Conservation (phyloP, 2,113 vertebrate genomes). For the Pelmatolapia mariae region DNA sequence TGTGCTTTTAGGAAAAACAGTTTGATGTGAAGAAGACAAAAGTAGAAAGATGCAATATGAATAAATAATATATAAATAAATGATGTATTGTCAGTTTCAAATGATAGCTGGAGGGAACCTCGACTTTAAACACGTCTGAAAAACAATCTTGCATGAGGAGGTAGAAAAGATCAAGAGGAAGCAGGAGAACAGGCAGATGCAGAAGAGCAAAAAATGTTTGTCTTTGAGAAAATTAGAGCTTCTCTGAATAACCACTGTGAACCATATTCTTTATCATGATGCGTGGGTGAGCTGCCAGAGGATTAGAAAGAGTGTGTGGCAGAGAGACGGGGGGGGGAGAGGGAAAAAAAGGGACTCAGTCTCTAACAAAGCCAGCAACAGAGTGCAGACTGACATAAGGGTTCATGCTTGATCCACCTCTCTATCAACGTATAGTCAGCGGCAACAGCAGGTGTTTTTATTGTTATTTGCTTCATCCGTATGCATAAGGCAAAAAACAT, state of each 20-base stretch:
- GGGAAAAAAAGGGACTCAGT: neutral
- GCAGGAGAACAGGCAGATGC: neutral
- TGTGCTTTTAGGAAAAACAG: neutral
- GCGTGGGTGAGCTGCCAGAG: constrained; percentile 43
- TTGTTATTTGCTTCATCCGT: neutral
- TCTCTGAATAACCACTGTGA: constrained; percentile 40
- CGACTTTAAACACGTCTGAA: neutral
- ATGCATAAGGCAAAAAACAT: neutral
- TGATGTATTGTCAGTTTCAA: neutral
- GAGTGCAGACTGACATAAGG: constrained; percentile 22
- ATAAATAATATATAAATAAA: neutral
- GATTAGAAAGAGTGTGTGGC: constrained; percentile 41
- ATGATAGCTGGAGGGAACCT: neutral
- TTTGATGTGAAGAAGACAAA: neutral
- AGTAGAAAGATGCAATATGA: neutral
- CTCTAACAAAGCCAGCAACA: constrained; percentile 16
- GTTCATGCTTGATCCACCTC: constrained; percentile 21
- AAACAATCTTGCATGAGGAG: neutral
- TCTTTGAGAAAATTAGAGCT: constrained; percentile 53
- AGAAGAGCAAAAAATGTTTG: constrained; percentile 6
- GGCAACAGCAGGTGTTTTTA: neutral
- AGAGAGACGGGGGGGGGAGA: neutral
- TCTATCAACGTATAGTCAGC: constrained; percentile 12
- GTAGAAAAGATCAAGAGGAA: constrained; percentile 3
- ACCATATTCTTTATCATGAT: constrained; percentile 28